Conservation (phyloP, 2,797 vertebrate genomes). For the Thamnophis elegans region DNA sequence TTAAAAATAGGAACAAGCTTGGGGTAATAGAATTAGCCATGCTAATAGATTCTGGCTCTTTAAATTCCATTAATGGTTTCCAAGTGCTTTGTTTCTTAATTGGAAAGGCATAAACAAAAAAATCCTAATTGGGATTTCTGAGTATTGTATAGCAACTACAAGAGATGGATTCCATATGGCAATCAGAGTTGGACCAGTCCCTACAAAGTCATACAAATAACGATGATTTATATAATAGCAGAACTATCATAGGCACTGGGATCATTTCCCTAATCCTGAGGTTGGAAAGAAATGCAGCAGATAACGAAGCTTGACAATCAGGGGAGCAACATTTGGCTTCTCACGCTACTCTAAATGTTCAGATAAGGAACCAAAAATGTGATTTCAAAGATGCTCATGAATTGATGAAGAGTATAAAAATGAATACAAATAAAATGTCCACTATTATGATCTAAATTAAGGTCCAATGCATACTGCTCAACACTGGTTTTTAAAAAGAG, state of each 20-base stretch:
- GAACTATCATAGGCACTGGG: slow-evolving; percentile 29
- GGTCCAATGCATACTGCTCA: not conserved
- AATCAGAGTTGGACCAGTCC: not conserved
- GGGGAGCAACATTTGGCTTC: slow-evolving; percentile 34
- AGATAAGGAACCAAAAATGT: slow-evolving; percentile 17
- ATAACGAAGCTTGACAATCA: slow-evolving; percentile 34
- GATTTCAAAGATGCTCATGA: slow-evolving; percentile 8
- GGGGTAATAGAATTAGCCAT: slow-evolving; percentile 6
- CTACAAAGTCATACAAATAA: slow-evolving; percentile 30
- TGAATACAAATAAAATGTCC: not conserved
- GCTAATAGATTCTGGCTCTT: not conserved
- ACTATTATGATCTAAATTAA: not conserved
- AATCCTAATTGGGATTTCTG: slow-evolving; percentile 32
- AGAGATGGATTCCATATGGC: slow-evolving; percentile 31
- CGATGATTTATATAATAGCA: slow-evolving; percentile 34
- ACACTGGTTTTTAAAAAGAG: not conserved
- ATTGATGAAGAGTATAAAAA: not conserved
- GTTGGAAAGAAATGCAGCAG: slow-evolving; percentile 48
- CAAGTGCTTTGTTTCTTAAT: slow-evolving; percentile 18
- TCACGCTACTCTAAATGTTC: not conserved
- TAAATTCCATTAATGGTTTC: slow-evolving; percentile 27
- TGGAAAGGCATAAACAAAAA: slow-evolving; percentile 5
- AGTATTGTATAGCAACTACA: slow-evolving; percentile 10
- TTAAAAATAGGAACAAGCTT: not conserved
- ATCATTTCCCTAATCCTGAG: slow-evolving; percentile 40